Evolutionary conservation across 2,797 vertebrate species (phyloP).

Genomic region (Saxicola maurus): DNA sequence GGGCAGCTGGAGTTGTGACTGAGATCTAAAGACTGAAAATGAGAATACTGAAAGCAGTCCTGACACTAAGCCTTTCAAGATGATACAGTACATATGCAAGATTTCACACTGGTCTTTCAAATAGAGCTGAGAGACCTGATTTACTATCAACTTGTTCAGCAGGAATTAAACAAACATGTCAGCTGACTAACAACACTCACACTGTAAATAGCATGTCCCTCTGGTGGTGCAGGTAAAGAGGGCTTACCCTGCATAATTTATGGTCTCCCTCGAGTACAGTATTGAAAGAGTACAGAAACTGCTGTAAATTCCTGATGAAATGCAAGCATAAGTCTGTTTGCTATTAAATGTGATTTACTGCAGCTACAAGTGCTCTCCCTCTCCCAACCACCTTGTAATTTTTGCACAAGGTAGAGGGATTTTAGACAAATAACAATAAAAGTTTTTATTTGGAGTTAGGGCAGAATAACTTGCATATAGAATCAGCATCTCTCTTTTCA

Average conservation of each 20-base stretch:
- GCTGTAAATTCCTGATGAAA: not conserved
- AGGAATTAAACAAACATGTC: not conserved
- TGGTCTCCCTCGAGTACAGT: not conserved
- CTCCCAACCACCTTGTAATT: not conserved
- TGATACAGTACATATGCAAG: not conserved
- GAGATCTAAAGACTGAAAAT: not conserved
- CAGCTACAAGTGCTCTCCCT: fast-evolving
- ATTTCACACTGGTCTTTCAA: not conserved
- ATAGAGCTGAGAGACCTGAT: not conserved
- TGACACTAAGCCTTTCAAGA: not conserved
- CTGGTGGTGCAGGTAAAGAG: not conserved
- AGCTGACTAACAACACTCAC: not conserved
- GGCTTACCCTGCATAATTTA: not conserved
- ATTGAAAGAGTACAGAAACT: not conserved
- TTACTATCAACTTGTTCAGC: not conserved
- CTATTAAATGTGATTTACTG: not conserved
- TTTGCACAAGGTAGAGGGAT: not conserved
- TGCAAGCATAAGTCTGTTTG: not conserved
- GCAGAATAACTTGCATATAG: not conserved
- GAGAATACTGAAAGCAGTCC: not conserved
- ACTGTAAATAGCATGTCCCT: not conserved
- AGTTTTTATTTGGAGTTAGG: not conserved
- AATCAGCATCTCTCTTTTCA: not conserved
- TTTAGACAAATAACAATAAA: not conserved
- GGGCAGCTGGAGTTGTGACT: not conserved